These are phyloP conservation scores for Diaprepes abbreviatus DNA, from an alignment of 2,888 invertebrate species.

Conservation along the genomic window DNA sequence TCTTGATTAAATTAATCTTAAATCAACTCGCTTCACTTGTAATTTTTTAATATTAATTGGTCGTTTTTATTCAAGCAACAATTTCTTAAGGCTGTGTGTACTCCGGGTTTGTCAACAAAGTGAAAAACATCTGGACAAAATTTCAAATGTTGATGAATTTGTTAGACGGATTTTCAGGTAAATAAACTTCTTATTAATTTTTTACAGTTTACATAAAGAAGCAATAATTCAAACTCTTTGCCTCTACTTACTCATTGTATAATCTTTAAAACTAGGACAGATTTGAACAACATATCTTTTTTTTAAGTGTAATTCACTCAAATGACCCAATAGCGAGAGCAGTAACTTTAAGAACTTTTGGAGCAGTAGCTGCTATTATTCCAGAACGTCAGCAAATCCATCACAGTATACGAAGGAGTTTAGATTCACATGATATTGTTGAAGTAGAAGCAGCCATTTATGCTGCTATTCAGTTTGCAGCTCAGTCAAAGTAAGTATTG, in stretches of 20 bases:
- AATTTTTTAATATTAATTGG: too few species aligned
- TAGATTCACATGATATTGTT: constrained; percentile 95
- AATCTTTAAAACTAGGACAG: neutral
- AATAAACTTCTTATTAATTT: too few species aligned
- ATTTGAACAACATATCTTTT: too few species aligned
- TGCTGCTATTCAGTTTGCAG: constrained; percentile 95
- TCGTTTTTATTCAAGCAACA: constrained; percentile 75
- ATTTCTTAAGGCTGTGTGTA: constrained; percentile 93
- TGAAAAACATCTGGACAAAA: constrained; percentile 95
- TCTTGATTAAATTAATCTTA: neutral
- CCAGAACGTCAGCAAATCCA: constrained; percentile 95
- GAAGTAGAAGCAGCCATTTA: constrained; percentile 97
- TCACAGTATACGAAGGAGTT: constrained; percentile 90
- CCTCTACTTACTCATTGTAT: too few species aligned
- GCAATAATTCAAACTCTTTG: too few species aligned
- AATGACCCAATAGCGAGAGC: constrained; percentile 97
- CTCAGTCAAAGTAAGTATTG: constrained; percentile 84
- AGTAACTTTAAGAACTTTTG: constrained; percentile 88
- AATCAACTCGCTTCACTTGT: too few species aligned
- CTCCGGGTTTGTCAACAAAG: constrained; percentile 94
- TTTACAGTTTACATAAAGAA: too few species aligned
- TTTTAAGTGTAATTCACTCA: constrained; percentile 95
- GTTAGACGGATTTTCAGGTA: constrained; percentile 82
- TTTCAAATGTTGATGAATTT: constrained; percentile 95
- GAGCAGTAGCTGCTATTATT: constrained; percentile 93